phyloP scores from a whole-genome alignment of 1,140 invertebrate genomes.

The Galendromus occidentalis region DNA sequence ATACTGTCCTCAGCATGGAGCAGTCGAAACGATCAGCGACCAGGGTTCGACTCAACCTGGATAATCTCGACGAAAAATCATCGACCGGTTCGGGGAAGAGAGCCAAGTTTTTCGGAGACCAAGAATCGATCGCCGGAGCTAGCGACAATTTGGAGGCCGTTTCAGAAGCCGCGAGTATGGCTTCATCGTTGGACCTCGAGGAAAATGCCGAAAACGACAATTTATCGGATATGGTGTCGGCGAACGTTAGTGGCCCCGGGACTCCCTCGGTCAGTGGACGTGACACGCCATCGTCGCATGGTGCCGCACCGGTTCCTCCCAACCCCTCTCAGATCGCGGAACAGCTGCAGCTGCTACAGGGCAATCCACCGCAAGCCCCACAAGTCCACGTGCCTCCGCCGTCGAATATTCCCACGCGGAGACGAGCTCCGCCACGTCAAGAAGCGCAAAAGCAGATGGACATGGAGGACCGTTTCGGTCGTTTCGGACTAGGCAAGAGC shows the following conservation, averaged over 20 bases:
- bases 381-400: constrained; percentile 7
- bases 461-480: constrained; percentile 95
- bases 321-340: constrained; percentile 23
- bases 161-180: constrained; percentile 79
- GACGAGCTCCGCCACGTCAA: constrained; percentile 1
- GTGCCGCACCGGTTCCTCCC: constrained; percentile 9
- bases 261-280: constrained; percentile 76
- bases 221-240: constrained; percentile 77
- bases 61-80: constrained; percentile 19
- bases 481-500: constrained; percentile 83
- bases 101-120: constrained; percentile 63
- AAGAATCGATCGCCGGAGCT: constrained; percentile 46
- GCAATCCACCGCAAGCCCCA: not conserved
- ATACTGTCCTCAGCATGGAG: constrained; percentile 37
- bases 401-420: not conserved
- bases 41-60: constrained; percentile 20
- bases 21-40: constrained; percentile 22
- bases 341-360: constrained; percentile 19
- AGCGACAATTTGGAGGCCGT: constrained; percentile 84
- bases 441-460: constrained; percentile 32
- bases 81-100: constrained; percentile 21
- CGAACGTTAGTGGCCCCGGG: constrained; percentile 65
- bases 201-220: constrained; percentile 75
- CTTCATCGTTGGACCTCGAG: constrained; percentile 46
- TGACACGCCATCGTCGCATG: constrained; percentile 78